phyloP scores from a whole-genome alignment of 1,140 invertebrate species.

The Apis dorsata region DNA sequence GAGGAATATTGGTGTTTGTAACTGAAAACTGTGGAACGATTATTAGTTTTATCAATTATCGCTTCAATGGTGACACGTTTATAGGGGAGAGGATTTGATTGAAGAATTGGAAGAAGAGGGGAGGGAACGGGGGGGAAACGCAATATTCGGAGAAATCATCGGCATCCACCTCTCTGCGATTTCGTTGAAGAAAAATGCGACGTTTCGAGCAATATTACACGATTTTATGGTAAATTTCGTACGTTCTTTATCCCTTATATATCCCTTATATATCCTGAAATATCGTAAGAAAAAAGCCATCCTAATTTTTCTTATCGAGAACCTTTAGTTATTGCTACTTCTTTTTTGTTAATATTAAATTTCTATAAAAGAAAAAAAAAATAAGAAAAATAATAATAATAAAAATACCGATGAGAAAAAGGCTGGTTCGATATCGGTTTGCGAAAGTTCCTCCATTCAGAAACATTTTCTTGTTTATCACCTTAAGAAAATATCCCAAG shows the following conservation, averaged over 20 bases:
- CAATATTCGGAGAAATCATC: neutral
- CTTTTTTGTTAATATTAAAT: neutral
- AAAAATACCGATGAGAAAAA: neutral
- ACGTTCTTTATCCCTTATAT: neutral
- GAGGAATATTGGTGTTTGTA: neutral
- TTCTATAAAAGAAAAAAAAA: neutral
- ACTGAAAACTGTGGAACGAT: neutral
- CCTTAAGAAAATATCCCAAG: slow-evolving; percentile 24
- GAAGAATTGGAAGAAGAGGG: neutral
- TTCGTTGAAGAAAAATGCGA: slow-evolving; percentile 42
- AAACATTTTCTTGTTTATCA: slow-evolving; percentile 8
- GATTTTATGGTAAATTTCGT: slow-evolving; percentile 58
- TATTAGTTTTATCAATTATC: neutral
- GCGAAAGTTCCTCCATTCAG: slow-evolving; percentile 4
- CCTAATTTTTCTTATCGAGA: neutral
- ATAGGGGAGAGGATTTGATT: too few species aligned
- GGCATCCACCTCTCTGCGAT: slow-evolving; percentile 5
- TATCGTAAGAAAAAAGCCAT: neutral
- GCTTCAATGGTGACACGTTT: neutral
- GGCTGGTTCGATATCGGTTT: neutral
- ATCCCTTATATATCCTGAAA: too few species aligned
- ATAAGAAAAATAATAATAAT: too few species aligned
- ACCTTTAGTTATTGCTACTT: too few species aligned
- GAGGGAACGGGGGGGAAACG: too few species aligned
- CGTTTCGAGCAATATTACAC: slow-evolving; percentile 29